Conservation (phyloP, 2,888 invertebrate genomes). For the Anagyrus pseudococci region DNA sequence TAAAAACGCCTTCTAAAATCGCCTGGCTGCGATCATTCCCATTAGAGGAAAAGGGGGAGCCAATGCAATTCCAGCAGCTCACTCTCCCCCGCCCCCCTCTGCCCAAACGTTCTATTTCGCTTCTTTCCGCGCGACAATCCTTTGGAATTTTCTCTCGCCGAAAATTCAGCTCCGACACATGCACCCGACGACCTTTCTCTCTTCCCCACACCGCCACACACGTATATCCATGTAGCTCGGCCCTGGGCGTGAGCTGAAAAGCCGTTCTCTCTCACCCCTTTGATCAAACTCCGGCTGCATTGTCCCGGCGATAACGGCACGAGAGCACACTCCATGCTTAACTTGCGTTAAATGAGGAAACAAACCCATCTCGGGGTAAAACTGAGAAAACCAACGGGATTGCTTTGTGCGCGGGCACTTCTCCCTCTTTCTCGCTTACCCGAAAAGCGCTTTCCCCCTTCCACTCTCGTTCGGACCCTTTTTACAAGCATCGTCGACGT, state of each 20-base stretch:
- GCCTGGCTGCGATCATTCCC: slow-evolving; percentile 10
- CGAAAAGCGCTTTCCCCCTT: no score
- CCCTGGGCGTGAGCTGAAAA: slow-evolving; percentile 13
- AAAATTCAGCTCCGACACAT: slow-evolving; percentile 14
- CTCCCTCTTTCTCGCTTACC: background rate
- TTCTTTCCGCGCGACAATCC: slow-evolving; percentile 22
- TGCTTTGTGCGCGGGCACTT: background rate
- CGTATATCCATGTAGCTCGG: background rate
- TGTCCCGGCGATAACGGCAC: slow-evolving; percentile 17
- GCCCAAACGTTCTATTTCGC: slow-evolving; percentile 28
- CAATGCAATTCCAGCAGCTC: slow-evolving; percentile 22
- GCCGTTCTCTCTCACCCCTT: slow-evolving; percentile 8
- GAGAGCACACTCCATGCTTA: slow-evolving; percentile 20
- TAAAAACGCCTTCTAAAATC: slow-evolving; percentile 13
- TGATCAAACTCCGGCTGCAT: slow-evolving; percentile 23
- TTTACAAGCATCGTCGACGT: no score
- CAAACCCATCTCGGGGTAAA: slow-evolving; percentile 6
- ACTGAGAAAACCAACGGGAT: background rate
- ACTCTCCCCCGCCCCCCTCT: slow-evolving; percentile 2
- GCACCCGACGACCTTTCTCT: no score
- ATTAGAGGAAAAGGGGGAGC: slow-evolving; percentile 3
- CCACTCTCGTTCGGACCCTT: no score
- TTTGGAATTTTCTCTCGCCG: slow-evolving; percentile 22
- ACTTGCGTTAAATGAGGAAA: slow-evolving; percentile 24
- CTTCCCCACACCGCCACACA: background rate